Percentiles rank a stretch among this genome's conserved stretches.
These are phyloP conservation scores for Prochilodus magdalenae DNA, from an alignment of 2,113 vertebrate species.

Conservation along the genomic window DNA sequence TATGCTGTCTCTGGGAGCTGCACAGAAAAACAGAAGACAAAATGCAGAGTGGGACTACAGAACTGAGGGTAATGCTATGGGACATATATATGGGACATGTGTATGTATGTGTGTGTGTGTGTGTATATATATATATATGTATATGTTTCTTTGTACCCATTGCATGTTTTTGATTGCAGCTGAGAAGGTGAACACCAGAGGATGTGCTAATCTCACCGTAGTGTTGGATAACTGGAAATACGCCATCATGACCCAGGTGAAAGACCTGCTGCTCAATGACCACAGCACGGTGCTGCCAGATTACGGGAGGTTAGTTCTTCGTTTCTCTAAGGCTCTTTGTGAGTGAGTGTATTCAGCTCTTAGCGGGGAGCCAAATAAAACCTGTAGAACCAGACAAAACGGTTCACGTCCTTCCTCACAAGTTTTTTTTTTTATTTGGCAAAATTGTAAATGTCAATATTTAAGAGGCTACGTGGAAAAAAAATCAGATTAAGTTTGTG, in stretches of 20 bases:
- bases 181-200: slow-evolving; percentile 61
- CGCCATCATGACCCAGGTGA: slow-evolving; percentile 85
- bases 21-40: slow-evolving; percentile 60
- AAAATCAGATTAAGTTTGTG: too few species aligned
- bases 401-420: too few species aligned
- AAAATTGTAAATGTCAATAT: too few species aligned
- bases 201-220: slow-evolving; percentile 85
- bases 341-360: too few species aligned
- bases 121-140: background rate
- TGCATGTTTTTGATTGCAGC: slow-evolving; percentile 60
- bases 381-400: too few species aligned
- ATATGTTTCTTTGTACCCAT: too few species aligned
- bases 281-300: slow-evolving; percentile 85
- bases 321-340: background rate
- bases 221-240: slow-evolving; percentile 90
- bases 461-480: too few species aligned
- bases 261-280: slow-evolving; percentile 85
- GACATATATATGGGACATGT: too few species aligned
- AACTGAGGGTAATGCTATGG: slow-evolving; percentile 67
- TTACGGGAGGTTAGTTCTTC: slow-evolving; percentile 79
- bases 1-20: slow-evolving; percentile 55
- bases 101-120: too few species aligned
- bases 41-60: slow-evolving; percentile 61
- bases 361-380: too few species aligned
- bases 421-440: too few species aligned